Percentiles rank a stretch among this genome's conserved stretches.
Evolutionary conservation across 1,140 invertebrate species (phyloP).

Genomic region (Ostrea denselamellosa): DNA sequence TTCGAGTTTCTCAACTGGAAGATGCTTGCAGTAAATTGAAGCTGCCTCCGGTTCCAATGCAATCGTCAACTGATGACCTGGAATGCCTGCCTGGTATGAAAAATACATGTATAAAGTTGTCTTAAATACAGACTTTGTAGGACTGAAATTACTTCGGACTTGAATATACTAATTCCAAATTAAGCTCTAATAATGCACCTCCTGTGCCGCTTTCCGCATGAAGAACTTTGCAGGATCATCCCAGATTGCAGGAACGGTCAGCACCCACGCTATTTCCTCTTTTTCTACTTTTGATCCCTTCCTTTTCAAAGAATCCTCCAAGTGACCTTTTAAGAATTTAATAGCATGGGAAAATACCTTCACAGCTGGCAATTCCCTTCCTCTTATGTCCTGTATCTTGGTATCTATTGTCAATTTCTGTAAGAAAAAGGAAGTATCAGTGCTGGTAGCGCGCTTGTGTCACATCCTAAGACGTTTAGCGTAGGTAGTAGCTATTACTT

Average conservation of each 20-base stretch:
- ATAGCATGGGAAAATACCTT: slow-evolving; percentile 23
- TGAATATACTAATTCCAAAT: not conserved
- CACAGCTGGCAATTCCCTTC: not conserved
- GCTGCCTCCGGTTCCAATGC: slow-evolving; percentile 60
- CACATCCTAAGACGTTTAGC: too few relatives aligned
- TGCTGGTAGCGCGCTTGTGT: not conserved
- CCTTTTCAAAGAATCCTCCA: not conserved
- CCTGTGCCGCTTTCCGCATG: slow-evolving; percentile 46
- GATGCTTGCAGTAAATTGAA: slow-evolving; percentile 49
- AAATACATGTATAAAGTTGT: not conserved
- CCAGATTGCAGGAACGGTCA: slow-evolving; percentile 53
- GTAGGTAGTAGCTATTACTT: too few relatives aligned
- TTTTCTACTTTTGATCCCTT: not conserved
- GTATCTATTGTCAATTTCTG: not conserved
- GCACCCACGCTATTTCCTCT: slow-evolving; percentile 45
- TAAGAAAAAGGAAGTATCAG: not conserved
- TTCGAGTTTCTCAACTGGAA: slow-evolving; percentile 31
- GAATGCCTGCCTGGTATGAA: slow-evolving; percentile 44
- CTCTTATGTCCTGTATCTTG: not conserved
- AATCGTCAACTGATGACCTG: slow-evolving; percentile 42
- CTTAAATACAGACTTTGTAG: not conserved
- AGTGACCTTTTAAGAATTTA: slow-evolving; percentile 2
- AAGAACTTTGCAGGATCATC: slow-evolving; percentile 42
- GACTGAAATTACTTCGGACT: not conserved
- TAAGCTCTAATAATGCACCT: not conserved